Conservation (phyloP, 2,113 vertebrate species). For the Gasterosteus aculeatus region DNA sequence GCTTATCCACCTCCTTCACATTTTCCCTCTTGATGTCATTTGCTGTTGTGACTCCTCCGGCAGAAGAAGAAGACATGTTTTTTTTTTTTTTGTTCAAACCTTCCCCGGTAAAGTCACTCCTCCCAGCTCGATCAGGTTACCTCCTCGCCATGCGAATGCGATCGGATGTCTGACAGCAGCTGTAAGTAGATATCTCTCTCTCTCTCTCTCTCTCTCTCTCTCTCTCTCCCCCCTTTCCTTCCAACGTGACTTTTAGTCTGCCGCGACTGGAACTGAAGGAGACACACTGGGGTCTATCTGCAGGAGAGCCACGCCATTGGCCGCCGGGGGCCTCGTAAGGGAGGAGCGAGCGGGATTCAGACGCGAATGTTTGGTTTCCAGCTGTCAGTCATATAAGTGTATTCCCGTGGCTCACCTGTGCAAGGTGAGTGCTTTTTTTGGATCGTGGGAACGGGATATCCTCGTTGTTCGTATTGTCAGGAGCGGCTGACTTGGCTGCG, state of each 20-base stretch:
- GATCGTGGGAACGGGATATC: slow-evolving; percentile 64
- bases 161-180: slow-evolving; percentile 92
- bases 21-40: slow-evolving; percentile 96
- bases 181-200: slow-evolving; percentile 89
- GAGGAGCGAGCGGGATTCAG: slow-evolving; percentile 75
- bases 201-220: slow-evolving; percentile 57
- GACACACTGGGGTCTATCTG: slow-evolving; percentile 77
- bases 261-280: slow-evolving; percentile 78
- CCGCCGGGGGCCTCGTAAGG: slow-evolving; percentile 66
- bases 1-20: slow-evolving; percentile 89
- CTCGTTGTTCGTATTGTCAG: slow-evolving; percentile 42
- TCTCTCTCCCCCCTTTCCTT: slow-evolving; percentile 64
- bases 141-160: slow-evolving; percentile 92
- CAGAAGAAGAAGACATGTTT: slow-evolving; percentile 96
- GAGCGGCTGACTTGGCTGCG: slow-evolving; percentile 23
- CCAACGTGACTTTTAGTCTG: slow-evolving; percentile 84
- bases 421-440: slow-evolving; percentile 70
- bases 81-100: slow-evolving; percentile 85
- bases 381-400: slow-evolving; percentile 74
- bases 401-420: slow-evolving; percentile 76
- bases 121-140: slow-evolving; percentile 96
- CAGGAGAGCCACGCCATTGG: slow-evolving; percentile 79
- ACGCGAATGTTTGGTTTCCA: slow-evolving; percentile 69
- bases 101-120: slow-evolving; percentile 89
- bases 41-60: slow-evolving; percentile 89